Conservation (phyloP, 2,797 vertebrate genomes). For the Sebastolobus altivelis region DNA sequence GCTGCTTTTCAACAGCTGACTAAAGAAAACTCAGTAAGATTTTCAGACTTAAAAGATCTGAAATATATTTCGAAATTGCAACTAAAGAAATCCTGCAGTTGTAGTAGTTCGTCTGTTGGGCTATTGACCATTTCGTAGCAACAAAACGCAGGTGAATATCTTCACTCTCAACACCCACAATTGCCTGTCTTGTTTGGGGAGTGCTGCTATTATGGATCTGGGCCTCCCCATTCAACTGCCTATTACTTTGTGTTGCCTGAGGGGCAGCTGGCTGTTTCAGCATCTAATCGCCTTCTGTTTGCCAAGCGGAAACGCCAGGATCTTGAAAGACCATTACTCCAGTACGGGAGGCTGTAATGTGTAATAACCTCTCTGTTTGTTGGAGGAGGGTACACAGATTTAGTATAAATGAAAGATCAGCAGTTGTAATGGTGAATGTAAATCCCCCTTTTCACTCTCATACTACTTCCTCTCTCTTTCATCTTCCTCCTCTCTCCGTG, state of each 20-base stretch:
- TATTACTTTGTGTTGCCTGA: constrained; percentile 68
- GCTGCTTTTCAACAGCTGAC: background rate
- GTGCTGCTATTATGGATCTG: constrained; percentile 54
- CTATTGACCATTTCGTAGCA: constrained; percentile 11
- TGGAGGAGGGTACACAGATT: constrained; percentile 22
- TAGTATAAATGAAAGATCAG: constrained; percentile 37
- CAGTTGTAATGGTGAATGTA: constrained; percentile 10
- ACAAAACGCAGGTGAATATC: constrained; percentile 32
- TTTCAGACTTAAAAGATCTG: background rate
- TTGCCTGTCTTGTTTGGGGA: constrained; percentile 40
- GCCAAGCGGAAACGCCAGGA: constrained; percentile 55
- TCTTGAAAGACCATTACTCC: constrained; percentile 38
- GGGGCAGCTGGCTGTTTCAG: constrained; percentile 67
- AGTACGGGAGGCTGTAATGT: constrained; percentile 20
- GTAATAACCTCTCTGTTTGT: constrained; percentile 49
- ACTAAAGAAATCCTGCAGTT: background rate
- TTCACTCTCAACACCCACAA: constrained; percentile 10
- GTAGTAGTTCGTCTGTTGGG: background rate
- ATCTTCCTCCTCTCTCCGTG: background rate
- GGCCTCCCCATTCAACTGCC: constrained; percentile 59
- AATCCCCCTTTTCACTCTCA: constrained; percentile 1
- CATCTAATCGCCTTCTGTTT: constrained; percentile 71
- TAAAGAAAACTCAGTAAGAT: background rate
- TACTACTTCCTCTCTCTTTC: background rate
- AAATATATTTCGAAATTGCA: background rate